Conservation (phyloP, 2,113 vertebrate genomes). For the Rhadina sibilatrix region DNA sequence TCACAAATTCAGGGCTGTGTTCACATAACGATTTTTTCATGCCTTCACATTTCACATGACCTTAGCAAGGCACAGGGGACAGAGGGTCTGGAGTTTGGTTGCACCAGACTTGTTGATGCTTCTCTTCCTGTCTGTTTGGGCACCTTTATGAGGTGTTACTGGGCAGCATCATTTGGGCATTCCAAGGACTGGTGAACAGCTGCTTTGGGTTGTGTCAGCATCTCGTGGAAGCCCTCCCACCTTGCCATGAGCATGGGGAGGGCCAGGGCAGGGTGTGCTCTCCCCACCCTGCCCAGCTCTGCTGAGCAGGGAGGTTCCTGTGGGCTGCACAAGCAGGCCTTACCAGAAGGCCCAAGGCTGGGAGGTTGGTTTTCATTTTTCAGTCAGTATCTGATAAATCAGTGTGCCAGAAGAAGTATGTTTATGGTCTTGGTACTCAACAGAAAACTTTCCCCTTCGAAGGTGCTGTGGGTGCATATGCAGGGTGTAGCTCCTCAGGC, state of each 20-base stretch:
- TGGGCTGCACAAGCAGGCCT: not conserved
- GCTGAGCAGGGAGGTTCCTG: not conserved
- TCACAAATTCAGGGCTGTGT: not conserved
- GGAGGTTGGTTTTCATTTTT: not conserved
- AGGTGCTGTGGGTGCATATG: not conserved
- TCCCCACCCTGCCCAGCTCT: fast-evolving
- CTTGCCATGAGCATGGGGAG: fast-evolving
- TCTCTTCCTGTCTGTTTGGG: not conserved
- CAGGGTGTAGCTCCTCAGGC: not conserved
- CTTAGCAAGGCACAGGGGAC: not conserved
- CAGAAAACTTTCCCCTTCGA: not conserved
- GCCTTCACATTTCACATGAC: not conserved
- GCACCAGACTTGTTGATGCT: not conserved
- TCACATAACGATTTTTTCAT: not conserved
- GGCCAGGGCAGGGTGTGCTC: fast-evolving
- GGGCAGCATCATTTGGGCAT: not conserved
- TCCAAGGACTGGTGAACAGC: not conserved
- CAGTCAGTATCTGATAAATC: not conserved
- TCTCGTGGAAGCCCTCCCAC: not conserved
- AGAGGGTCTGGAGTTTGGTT: not conserved
- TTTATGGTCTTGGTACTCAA: not conserved
- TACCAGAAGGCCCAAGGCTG: not conserved
- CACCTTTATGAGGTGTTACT: not conserved
- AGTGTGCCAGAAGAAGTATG: not conserved
- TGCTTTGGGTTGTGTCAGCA: not conserved